Conservation (phyloP, 2,797 vertebrate species). For the Petrocephalus sullivani region DNA sequence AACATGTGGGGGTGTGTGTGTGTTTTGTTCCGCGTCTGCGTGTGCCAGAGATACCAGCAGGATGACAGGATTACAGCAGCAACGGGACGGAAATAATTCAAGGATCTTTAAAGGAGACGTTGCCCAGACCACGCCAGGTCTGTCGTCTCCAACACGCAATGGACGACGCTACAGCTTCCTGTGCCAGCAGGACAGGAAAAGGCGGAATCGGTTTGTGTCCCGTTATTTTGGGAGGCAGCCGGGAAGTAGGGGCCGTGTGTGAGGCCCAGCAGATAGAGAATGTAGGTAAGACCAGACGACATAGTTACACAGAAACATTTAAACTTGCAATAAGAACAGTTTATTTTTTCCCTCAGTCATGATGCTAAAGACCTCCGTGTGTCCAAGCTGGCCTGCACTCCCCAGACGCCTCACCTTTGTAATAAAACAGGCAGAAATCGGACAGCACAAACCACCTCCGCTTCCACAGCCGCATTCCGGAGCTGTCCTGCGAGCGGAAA, state of each 20-base stretch:
- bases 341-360: neutral
- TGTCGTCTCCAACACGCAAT: conserved; percentile 35
- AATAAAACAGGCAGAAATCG: conserved; percentile 94
- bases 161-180: neutral
- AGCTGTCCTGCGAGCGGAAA: conserved; percentile 77
- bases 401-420: conserved; percentile 77
- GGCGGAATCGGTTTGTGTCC: conserved; percentile 25
- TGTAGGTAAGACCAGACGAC: neutral
- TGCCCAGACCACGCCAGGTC: conserved; percentile 34
- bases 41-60: conserved; percentile 35
- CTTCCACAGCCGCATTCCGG: conserved; percentile 94
- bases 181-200: conserved; percentile 18
- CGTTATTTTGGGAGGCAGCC: conserved; percentile 6
- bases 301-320: neutral
- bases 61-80: conserved; percentile 39
- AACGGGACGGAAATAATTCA: conserved; percentile 59
- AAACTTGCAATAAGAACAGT: neutral
- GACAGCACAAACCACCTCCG: conserved; percentile 92
- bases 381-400: neutral
- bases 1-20: neutral
- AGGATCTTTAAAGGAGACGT: conserved; percentile 56
- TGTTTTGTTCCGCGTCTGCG: neutral
- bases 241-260: neutral
- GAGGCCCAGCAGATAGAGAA: neutral
- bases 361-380: neutral